Evolutionary conservation across 1,140 invertebrate genomes (phyloP).

Genomic region (Zaprionus ornatus): DNA sequence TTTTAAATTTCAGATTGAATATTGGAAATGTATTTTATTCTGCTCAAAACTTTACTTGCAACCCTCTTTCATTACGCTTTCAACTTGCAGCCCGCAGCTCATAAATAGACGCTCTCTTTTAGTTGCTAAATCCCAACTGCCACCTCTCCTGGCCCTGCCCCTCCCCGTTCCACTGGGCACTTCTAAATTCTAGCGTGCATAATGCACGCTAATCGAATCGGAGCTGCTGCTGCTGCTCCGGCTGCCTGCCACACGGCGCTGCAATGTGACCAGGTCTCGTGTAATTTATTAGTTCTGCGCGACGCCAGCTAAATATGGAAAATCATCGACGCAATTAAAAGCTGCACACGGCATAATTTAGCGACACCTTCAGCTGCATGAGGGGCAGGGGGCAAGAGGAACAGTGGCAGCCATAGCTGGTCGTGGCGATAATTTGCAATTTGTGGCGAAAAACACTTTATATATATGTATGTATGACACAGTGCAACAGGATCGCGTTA

Average conservation of each 20-base stretch:
- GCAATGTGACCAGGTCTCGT: background rate
- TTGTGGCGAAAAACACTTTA: conserved; percentile 54
- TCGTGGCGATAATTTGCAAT: conserved; percentile 74
- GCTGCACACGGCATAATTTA: conserved; percentile 76
- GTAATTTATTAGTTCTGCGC: background rate
- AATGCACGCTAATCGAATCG: conserved; percentile 55
- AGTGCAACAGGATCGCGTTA: conserved; percentile 6
- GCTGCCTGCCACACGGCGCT: conserved; percentile 26
- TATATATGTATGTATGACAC: conserved; percentile 68
- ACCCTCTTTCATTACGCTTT: background rate
- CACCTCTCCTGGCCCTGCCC: background rate
- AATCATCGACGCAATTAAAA: conserved; percentile 73
- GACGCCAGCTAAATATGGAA: conserved; percentile 57
- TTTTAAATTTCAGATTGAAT: too few species aligned
- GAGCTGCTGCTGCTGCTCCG: conserved; percentile 50
- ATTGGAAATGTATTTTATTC: background rate
- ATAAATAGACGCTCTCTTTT: background rate
- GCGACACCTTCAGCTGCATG: conserved; percentile 47
- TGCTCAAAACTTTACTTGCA: background rate
- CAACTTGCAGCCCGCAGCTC: background rate
- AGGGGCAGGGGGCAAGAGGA: background rate
- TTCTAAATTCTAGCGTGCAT: conserved; percentile 13
- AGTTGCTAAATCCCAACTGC: background rate
- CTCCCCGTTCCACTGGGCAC: background rate
- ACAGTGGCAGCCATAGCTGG: conserved; percentile 14